These are phyloP conservation scores for Manis pentadactyla DNA, from an alignment of 2,797 vertebrate genomes.

Conservation along the genomic window DNA sequence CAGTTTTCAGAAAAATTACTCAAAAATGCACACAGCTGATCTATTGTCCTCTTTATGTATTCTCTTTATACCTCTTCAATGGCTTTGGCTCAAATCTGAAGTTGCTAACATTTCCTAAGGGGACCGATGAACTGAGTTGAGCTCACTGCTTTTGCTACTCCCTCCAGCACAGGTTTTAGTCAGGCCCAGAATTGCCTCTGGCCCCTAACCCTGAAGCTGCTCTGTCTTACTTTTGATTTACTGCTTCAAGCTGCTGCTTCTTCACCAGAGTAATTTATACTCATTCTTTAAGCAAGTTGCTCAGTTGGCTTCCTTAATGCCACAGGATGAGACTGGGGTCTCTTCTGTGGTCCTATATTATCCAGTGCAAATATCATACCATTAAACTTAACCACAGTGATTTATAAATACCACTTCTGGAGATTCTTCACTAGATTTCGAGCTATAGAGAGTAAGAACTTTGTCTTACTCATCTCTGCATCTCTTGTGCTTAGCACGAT, in stretches of 20 bases:
- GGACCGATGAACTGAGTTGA: background rate
- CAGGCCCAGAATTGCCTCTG: background rate
- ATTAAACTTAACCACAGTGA: background rate
- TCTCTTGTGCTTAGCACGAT: background rate
- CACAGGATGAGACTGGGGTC: background rate
- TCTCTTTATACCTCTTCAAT: background rate
- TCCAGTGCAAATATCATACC: background rate
- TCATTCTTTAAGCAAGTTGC: background rate
- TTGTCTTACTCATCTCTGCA: background rate
- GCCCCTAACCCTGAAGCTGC: background rate
- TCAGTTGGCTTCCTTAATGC: background rate
- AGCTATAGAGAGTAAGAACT: background rate
- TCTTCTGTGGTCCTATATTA: background rate
- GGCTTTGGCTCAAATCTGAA: background rate
- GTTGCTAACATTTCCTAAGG: background rate
- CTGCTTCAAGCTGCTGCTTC: background rate
- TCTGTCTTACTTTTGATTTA: background rate
- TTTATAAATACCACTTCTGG: background rate
- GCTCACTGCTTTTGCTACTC: background rate
- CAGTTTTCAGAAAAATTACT: background rate
- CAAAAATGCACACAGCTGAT: background rate
- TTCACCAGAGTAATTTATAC: background rate
- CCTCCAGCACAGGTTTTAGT: background rate
- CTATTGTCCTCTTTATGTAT: background rate
- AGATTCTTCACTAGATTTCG: background rate